Evolutionary conservation across 2,888 invertebrate genomes (phyloP).

Genomic region (Drosophila phalerata): DNA sequence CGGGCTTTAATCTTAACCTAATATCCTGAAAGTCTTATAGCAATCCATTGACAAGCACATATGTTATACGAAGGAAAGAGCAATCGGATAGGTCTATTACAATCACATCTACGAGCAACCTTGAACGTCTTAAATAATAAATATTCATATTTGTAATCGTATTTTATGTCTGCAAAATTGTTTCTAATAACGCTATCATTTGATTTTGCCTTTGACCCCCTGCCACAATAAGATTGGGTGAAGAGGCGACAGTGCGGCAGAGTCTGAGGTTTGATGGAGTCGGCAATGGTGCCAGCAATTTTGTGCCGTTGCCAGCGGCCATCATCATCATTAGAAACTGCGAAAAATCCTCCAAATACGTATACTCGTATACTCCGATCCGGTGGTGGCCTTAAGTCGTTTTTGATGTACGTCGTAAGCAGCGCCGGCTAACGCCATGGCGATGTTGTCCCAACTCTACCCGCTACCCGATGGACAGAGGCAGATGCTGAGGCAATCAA

Average conservation of each 20-base stretch:
- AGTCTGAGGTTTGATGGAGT: conserved; percentile 34
- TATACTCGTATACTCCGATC: conserved; percentile 1
- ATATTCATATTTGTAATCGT: neutral
- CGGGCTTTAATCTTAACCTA: neutral
- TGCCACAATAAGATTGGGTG: neutral
- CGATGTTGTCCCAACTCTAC: conserved; percentile 18
- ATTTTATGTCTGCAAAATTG: conserved; percentile 14
- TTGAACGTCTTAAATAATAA: conserved; percentile 6
- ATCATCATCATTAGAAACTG: conserved; percentile 78
- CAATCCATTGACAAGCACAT: neutral
- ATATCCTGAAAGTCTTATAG: neutral
- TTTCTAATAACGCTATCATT: conserved; percentile 26
- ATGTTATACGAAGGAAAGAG: neutral
- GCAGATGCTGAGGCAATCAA: conserved; percentile 51
- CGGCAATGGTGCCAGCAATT: conserved; percentile 55
- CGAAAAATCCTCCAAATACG: conserved; percentile 73
- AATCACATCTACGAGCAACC: neutral
- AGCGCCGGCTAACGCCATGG: conserved; percentile 48
- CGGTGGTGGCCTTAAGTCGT: conserved; percentile 74
- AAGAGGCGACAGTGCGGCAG: neutral
- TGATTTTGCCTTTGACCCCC: conserved; percentile 28
- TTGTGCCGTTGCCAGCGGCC: conserved; percentile 57
- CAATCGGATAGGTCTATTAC: no score
- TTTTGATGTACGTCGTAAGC: conserved; percentile 65
- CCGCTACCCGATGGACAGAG: conserved; percentile 9